Percentiles rank a stretch among this genome's conserved stretches.
These are phyloP conservation scores for Tanypteryx hageni DNA, from an alignment of 2,888 invertebrate species.

Conservation along the genomic window DNA sequence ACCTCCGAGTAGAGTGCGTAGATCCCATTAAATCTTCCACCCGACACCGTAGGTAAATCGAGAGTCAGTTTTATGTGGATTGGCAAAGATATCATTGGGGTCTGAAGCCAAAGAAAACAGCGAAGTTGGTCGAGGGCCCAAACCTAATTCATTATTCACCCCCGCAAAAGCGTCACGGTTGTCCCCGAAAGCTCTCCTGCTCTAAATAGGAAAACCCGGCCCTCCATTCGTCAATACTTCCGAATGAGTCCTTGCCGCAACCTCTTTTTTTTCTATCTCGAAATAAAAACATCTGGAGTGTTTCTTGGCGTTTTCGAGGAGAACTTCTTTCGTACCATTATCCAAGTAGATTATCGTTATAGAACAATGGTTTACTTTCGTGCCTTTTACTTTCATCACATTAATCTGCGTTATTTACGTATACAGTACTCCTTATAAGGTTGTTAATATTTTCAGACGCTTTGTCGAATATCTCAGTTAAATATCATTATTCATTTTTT, in stretches of 20 bases:
- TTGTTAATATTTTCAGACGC: too few relatives aligned
- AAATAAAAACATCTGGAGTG: too few relatives aligned
- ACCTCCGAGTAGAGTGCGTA: neutral
- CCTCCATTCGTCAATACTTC: neutral
- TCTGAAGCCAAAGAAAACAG: slow-evolving; percentile 3
- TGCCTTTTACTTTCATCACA: too few relatives aligned
- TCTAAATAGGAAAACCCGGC: neutral
- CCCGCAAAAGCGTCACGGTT: neutral
- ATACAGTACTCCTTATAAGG: too few relatives aligned
- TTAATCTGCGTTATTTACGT: too few relatives aligned
- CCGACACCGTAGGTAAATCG: neutral
- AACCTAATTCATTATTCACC: slow-evolving; percentile 24
- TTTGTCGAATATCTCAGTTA: too few relatives aligned
- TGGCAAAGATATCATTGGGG: slow-evolving; percentile 21
- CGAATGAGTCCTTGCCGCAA: neutral
- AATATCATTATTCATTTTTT: too few relatives aligned
- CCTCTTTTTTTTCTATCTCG: neutral
- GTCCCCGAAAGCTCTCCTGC: neutral
- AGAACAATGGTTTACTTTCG: too few relatives aligned
- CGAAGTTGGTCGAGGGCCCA: slow-evolving; percentile 20
- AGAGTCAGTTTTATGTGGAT: slow-evolving; percentile 4
- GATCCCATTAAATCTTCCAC: neutral
- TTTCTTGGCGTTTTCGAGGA: too few relatives aligned
- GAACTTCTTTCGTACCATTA: too few relatives aligned
- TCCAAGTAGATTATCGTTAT: too few relatives aligned